Conservation (phyloP, 2,113 vertebrate genomes). For the Pleuronectes platessa region DNA sequence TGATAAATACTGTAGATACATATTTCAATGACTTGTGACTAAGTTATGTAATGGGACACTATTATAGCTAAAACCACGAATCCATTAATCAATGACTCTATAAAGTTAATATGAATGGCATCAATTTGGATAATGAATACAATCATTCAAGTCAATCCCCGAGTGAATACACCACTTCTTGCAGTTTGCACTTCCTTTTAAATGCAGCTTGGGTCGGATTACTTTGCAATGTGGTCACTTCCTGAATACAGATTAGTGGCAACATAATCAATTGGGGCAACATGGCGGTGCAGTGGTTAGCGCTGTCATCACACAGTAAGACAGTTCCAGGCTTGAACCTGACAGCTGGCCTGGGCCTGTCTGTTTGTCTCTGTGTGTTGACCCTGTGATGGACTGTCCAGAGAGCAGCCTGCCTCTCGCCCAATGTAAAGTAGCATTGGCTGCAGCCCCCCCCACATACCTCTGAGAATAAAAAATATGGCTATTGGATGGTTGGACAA, state of each 20-base stretch:
- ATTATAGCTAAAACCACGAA: not conserved
- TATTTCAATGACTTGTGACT: not conserved
- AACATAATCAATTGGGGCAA: not conserved
- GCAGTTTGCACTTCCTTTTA: not conserved
- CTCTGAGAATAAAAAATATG: too few species aligned
- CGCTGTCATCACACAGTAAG: not conserved
- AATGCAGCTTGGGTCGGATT: not conserved
- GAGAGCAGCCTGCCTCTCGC: too few species aligned
- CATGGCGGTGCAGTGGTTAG: not conserved
- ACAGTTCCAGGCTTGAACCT: not conserved
- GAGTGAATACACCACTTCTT: not conserved
- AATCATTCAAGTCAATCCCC: not conserved
- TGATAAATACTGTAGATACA: not conserved
- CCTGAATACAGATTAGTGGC: not conserved
- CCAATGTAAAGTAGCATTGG: too few species aligned
- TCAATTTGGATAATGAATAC: too few species aligned
- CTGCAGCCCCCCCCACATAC: too few species aligned
- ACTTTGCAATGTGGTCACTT: not conserved
- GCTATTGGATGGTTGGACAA: too few species aligned
- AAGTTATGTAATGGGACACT: not conserved
- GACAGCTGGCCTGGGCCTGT: not conserved
- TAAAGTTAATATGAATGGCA: too few species aligned
- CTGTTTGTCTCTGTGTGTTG: not conserved
- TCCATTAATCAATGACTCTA: not conserved
- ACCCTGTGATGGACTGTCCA: not conserved